These are phyloP conservation scores for Dasyurus viverrinus DNA, from an alignment of 2,113 vertebrate species.

Conservation along the genomic window DNA sequence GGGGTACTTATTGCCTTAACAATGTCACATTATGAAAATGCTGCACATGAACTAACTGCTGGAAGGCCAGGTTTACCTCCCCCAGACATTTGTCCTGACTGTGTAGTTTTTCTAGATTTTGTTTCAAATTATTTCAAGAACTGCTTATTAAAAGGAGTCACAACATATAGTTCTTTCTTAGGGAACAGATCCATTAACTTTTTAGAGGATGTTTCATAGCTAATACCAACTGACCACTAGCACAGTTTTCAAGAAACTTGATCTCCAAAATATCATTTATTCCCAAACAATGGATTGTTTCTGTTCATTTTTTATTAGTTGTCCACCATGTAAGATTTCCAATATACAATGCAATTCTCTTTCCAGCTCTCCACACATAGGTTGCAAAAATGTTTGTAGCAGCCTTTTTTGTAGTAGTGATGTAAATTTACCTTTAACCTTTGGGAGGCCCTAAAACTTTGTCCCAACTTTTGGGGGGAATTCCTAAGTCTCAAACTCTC, in stretches of 20 bases:
- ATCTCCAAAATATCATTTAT: not conserved
- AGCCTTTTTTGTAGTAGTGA: no score
- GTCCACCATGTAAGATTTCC: slow-evolving; percentile 93
- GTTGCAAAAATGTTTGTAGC: no score
- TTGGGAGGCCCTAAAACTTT: no score
- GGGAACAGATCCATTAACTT: slow-evolving; percentile 97
- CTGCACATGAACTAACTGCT: slow-evolving; percentile 90
- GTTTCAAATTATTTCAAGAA: slow-evolving; percentile 99
- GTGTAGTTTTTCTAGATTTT: slow-evolving; percentile 98
- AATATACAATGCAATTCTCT: slow-evolving; percentile 97
- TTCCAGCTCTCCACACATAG: slow-evolving; percentile 84
- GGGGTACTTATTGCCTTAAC: no score
- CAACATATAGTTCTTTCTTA: slow-evolving; percentile 97
- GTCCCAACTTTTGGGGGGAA: no score
- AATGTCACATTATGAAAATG: slow-evolving; percentile 90
- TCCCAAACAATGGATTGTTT: not conserved
- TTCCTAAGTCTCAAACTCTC: no score
- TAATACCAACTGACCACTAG: slow-evolving; percentile 90
- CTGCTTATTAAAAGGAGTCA: slow-evolving; percentile 98
- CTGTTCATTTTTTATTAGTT: not conserved
- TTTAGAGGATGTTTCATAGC: slow-evolving; percentile 96
- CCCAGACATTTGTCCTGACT: slow-evolving; percentile 98
- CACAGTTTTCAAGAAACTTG: not conserved
- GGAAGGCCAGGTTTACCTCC: slow-evolving; percentile 98
- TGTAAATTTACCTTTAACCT: no score